Evolutionary conservation across 2,113 vertebrate species (phyloP), one percentile per base, ranked within the genome.

Genomic region (Chinchilla lanigera): DNA sequence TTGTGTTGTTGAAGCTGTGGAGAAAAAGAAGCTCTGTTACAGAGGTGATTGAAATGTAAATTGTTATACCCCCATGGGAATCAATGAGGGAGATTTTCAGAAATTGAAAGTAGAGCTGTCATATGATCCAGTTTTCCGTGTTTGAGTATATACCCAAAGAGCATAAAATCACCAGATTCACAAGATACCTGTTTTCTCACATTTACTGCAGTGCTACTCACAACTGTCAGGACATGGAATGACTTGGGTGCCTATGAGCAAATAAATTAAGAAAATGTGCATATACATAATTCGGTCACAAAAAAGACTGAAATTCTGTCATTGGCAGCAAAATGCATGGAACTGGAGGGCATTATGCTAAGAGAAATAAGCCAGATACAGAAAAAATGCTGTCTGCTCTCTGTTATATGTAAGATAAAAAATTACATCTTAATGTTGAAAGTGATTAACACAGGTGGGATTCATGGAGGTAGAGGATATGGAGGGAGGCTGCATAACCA

Each of bases 381-480:
- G 50, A 56, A 71, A 56, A 14, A 69, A 69, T 61, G 19, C 35
- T 56, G 0, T 13, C 41, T 71, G 26, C 33, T 44, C 30, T 89
- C 28, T 60, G 28, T 60, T 12, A 47, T 77, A 1, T 47, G 17
- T 6, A 38, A 89, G 58, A 30, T 12, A 33, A 61, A 58, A 56
- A 56, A 24, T 7, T 13, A 3, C 52, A 56, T 33, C 10, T 58
- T 16, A 58, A 58, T 88, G 7, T 4, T 41, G 5, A 60, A 5
- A 73, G 4, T 20, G 2, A 56, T 56, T 56, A 30, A 12, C n/a
- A 58, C 9, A 38, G 1, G 3, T 41, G 20, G 24, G 13, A 54
- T 38, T 13, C 5, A 3, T 26, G 17, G 2, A 1, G 3, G 16
- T 19, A 10, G n/a, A 75, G 13, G n/a, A 8, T 26, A 41, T 5